phyloP scores from a whole-genome alignment of 2,888 invertebrate species.

The Microctonus hyperodae region DNA sequence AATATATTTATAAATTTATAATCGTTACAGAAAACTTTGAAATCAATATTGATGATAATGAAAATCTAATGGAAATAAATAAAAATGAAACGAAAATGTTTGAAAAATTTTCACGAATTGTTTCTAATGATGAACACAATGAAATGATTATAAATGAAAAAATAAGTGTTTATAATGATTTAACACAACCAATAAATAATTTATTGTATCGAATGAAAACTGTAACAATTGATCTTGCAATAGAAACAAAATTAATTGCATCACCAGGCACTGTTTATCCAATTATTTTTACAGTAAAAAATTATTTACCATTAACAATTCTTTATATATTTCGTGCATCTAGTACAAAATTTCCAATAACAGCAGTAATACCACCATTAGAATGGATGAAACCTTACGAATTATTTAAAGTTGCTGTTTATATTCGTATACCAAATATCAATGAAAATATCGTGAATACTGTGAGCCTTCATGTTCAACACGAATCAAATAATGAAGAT shows the following conservation, averaged over 20 bases:
- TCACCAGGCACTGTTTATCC: slow-evolving; percentile 48
- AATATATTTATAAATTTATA: neutral
- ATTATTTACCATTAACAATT: slow-evolving; percentile 69
- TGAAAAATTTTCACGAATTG: neutral
- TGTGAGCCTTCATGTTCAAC: slow-evolving; percentile 47
- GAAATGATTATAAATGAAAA: slow-evolving; percentile 31
- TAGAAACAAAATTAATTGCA: slow-evolving; percentile 43
- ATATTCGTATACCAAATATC: slow-evolving; percentile 43
- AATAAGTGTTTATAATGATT: slow-evolving; percentile 43
- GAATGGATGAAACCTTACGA: slow-evolving; percentile 49
- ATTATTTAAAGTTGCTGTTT: slow-evolving; percentile 44
- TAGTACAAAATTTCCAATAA: slow-evolving; percentile 67
- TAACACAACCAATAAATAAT: slow-evolving; percentile 36
- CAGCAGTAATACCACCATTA: slow-evolving; percentile 65
- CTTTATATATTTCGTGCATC: slow-evolving; percentile 69
- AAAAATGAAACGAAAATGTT: neutral
- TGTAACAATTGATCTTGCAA: slow-evolving; percentile 35
- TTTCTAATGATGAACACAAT: slow-evolving; percentile 27
- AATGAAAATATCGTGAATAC: slow-evolving; percentile 44
- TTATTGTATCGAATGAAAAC: slow-evolving; percentile 5
- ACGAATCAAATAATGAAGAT: slow-evolving; percentile 40
- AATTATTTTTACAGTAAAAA: slow-evolving; percentile 78
- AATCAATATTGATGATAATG: neutral
- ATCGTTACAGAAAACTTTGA: neutral
- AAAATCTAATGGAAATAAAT: neutral